Evolutionary conservation across 2,888 invertebrate species (phyloP).

Genomic region (Cyaniris semiargus): DNA sequence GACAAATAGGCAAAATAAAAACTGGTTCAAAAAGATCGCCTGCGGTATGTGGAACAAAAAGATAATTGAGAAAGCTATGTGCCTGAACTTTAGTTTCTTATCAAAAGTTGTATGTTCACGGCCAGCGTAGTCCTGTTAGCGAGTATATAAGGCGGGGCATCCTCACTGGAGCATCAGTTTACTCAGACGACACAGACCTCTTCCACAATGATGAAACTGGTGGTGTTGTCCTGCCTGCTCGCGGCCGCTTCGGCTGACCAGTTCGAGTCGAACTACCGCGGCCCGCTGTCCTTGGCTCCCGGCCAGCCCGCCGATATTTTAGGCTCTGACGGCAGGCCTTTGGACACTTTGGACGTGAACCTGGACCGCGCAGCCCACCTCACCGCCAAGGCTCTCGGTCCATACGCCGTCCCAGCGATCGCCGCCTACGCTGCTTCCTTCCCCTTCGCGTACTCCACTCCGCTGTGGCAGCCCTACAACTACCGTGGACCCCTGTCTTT

Average conservation of each 20-base stretch:
- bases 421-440: conserved; percentile 39
- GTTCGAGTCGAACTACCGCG: conserved; percentile 59
- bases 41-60: conserved; percentile 10
- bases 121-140: conserved; percentile 49
- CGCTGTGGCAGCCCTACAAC: conserved; percentile 54
- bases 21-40: conserved; percentile 17
- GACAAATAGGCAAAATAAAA: not conserved
- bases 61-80: conserved; percentile 33
- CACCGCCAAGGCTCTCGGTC: conserved; percentile 60
- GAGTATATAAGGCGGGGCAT: conserved; percentile 58
- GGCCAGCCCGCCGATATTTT: conserved; percentile 71
- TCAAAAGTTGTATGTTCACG: conserved; percentile 65
- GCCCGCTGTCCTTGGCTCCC: conserved; percentile 68
- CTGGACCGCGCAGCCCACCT: conserved; percentile 68
- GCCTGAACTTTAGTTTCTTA: conserved; percentile 48
- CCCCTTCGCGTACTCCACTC: conserved; percentile 48
- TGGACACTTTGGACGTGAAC: conserved; percentile 72
- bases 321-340: conserved; percentile 69
- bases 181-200: conserved; percentile 70
- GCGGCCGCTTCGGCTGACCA: conserved; percentile 66
- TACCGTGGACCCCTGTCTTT: conserved; percentile 68
- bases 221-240: conserved; percentile 83
- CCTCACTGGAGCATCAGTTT: conserved; percentile 60
- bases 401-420: conserved; percentile 38
- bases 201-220: conserved; percentile 75